Conservation (phyloP, 2,797 vertebrate species). For the Phoxinus dragarum region DNA sequence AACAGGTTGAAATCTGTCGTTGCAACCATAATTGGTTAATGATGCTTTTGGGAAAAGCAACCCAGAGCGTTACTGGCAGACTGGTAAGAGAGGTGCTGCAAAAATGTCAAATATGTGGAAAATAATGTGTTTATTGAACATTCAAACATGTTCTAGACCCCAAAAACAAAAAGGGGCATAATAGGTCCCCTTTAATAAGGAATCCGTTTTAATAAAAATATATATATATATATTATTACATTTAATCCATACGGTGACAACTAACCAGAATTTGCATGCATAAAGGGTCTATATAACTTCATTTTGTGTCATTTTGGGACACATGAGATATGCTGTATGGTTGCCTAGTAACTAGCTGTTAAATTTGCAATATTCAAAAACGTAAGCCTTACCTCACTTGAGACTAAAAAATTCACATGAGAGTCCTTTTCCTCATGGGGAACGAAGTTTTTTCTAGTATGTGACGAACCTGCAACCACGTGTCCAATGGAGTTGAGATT, state of each 20-base stretch:
- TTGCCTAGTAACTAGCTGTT: slow-evolving; percentile 24
- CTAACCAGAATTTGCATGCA: not conserved
- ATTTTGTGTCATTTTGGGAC: not conserved
- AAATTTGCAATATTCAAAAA: slow-evolving; percentile 17
- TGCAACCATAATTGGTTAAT: no score
- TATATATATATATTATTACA: not conserved
- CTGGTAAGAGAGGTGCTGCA: not conserved
- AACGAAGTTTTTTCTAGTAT: not conserved
- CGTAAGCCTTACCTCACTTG: not conserved
- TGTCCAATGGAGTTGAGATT: not conserved
- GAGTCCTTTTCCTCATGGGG: not conserved
- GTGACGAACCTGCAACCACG: not conserved
- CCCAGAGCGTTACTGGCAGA: not conserved
- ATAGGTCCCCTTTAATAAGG: not conserved
- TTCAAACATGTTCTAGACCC: not conserved
- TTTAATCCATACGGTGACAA: not conserved
- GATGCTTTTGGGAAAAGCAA: no score
- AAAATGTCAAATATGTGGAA: not conserved
- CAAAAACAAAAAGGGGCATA: not conserved
- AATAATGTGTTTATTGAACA: not conserved
- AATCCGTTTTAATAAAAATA: not conserved
- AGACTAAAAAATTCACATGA: not conserved
- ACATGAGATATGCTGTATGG: not conserved
- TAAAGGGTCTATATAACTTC: not conserved
- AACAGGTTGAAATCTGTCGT: no score